phyloP scores from a whole-genome alignment of 2,888 invertebrate genomes.

The Eudemis profundana region DNA sequence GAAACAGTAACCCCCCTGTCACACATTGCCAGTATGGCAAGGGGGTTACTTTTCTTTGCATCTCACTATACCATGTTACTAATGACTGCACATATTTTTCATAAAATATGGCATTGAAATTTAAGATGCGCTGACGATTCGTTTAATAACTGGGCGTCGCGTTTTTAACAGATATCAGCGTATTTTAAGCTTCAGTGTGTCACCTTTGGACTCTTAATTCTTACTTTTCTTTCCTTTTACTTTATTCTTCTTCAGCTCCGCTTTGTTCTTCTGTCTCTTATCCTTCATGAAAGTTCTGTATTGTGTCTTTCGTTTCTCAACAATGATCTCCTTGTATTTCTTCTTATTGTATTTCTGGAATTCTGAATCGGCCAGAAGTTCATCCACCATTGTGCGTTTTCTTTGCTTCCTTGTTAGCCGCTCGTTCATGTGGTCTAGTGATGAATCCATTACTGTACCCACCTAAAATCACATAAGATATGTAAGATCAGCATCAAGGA shows the following conservation, averaged over 20 bases:
- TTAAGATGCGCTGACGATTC: too few relatives aligned
- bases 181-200: too few relatives aligned
- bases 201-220: background rate
- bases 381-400: constrained; percentile 96
- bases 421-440: constrained; percentile 94
- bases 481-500: background rate
- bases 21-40: too few relatives aligned
- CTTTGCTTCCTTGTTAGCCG: constrained; percentile 94
- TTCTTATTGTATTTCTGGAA: constrained; percentile 92
- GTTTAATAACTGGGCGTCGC: too few relatives aligned
- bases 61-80: too few relatives aligned
- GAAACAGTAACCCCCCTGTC: too few relatives aligned
- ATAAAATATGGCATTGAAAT: too few relatives aligned
- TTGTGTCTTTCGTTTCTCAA: constrained; percentile 88
- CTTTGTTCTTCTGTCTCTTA: constrained; percentile 88
- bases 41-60: too few relatives aligned
- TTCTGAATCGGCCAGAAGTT: constrained; percentile 95
- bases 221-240: constrained; percentile 62
- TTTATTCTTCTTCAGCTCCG: constrained; percentile 73
- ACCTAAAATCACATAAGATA: constrained; percentile 76
- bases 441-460: constrained; percentile 92
- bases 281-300: constrained; percentile 91
- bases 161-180: too few relatives aligned
- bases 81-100: too few relatives aligned
- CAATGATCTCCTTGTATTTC: constrained; percentile 91